Conservation (phyloP, 2,113 vertebrate species). For the Turdus rufiventris region DNA sequence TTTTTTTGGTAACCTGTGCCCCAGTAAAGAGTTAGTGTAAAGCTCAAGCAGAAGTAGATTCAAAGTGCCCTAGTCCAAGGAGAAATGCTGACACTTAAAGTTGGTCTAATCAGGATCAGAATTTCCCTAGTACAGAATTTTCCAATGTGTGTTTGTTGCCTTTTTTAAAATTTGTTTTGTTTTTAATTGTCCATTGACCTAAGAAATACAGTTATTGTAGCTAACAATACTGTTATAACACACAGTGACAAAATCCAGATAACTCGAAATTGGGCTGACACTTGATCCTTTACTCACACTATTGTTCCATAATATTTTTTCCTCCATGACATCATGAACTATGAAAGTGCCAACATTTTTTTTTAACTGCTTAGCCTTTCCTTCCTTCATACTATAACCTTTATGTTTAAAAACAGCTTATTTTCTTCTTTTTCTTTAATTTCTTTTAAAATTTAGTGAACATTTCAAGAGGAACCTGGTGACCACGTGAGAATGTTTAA, state of each 20-base stretch:
- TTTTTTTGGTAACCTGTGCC: background rate
- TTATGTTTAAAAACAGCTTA: slow-evolving; percentile 21
- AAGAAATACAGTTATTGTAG: slow-evolving; percentile 33
- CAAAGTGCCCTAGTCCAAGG: background rate
- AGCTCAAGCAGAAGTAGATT: background rate
- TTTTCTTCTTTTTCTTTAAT: background rate
- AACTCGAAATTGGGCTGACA: slow-evolving; percentile 36
- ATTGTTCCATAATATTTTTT: slow-evolving; percentile 68
- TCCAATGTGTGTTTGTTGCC: background rate
- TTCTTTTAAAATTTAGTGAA: background rate
- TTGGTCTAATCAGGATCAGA: background rate
- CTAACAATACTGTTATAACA: slow-evolving; percentile 43
- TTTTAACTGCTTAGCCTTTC: background rate
- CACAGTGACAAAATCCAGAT: slow-evolving; percentile 58
- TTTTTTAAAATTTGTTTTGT: background rate
- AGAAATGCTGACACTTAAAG: background rate
- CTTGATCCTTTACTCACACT: slow-evolving; percentile 64
- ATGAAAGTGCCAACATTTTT: slow-evolving; percentile 47
- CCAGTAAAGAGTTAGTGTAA: background rate
- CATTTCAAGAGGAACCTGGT: background rate
- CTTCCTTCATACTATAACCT: background rate
- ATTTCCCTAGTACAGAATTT: background rate
- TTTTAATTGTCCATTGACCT: background rate
- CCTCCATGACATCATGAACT: slow-evolving; percentile 63
- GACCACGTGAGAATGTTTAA: background rate